Base-by-base conservation (phyloP, 2,113 vertebrate species). In the Microtus oregoni region DNA sequence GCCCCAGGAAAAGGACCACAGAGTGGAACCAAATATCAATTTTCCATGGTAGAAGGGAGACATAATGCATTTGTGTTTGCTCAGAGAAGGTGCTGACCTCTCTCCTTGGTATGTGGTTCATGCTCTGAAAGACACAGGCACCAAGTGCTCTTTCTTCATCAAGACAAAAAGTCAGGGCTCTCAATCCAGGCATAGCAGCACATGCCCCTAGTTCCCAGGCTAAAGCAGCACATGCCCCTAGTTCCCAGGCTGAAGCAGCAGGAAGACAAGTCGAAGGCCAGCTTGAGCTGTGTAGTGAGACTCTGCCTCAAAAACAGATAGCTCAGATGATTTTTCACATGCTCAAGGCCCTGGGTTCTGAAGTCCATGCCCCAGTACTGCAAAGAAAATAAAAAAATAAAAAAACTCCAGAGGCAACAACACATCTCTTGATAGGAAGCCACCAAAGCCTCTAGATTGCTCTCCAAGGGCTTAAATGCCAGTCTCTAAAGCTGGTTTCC, bases 401-500 rank as follows among this genome's bases (percentile, higher is more conserved):
- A 12, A 55, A 75, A 87, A 50, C 15, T 38, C n/a, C 58, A 86
- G 26, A 44, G 3, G 35, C 22, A 35, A 58, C 28, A 63, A 26
- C 72, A 52, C 26, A 89, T 26, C 73, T n/a, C 32, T 72, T 81
- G 58, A 50, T 8, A 22, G 0, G 13, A 79, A 78, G 81, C 35
- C 35, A 20, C 20, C 41, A 47, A 90, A 85, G 75, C 7, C 38
- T 88, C 41, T 61, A 76, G n/a, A 58, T 50, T 50, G 32, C 76
- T 86, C 22, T 50, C 24, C 0, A 1, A 0, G 32, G 35, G 50
- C 8, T 72, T 79, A 73, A 70, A 63, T 44, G 20, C 76, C 61
- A 41, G 41, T 47, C 92, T 97, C 70, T 35, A 26, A 93, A 92
- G 47, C 3, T 20, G 28, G 20, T 32, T 93, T 58, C 75, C 93